Evolutionary conservation across 2,888 invertebrate genomes (phyloP).

Genomic region (Cantharis rufa): DNA sequence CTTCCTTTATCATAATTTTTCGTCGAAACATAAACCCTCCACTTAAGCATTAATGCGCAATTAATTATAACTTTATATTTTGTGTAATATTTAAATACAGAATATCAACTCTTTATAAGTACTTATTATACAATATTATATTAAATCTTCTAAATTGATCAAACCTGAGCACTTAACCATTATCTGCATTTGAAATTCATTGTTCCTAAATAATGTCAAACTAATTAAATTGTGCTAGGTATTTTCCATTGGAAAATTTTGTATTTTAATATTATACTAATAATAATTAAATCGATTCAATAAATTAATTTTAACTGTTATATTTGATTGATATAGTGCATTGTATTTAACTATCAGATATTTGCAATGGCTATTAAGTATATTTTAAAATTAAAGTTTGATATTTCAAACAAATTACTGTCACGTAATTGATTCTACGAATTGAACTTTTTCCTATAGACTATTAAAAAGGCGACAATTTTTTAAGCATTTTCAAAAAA

Average conservation of each 20-base stretch:
- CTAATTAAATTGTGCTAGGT: background rate
- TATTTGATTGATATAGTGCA: background rate
- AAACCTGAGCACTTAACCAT: background rate
- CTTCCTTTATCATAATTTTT: background rate
- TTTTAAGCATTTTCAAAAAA: no score
- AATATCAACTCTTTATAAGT: background rate
- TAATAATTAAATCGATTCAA: background rate
- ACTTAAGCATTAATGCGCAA: background rate
- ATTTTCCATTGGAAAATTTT: background rate
- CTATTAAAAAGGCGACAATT: no score
- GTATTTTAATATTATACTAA: no score
- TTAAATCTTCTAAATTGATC: background rate
- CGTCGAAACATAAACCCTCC: background rate
- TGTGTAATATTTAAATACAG: background rate
- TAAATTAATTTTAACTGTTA: background rate
- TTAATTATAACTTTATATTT: background rate
- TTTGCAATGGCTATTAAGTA: no score
- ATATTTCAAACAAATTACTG: background rate
- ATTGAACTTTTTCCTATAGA: no score
- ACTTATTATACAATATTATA: background rate
- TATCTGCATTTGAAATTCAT: background rate
- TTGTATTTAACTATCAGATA: background rate
- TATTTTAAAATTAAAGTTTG: background rate
- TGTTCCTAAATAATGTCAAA: background rate
- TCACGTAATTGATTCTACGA: no score